Percentiles rank a stretch among this genome's conserved stretches.
phyloP scores from a whole-genome alignment of 2,888 invertebrate species.

The Hydroisotoma schaefferi region DNA sequence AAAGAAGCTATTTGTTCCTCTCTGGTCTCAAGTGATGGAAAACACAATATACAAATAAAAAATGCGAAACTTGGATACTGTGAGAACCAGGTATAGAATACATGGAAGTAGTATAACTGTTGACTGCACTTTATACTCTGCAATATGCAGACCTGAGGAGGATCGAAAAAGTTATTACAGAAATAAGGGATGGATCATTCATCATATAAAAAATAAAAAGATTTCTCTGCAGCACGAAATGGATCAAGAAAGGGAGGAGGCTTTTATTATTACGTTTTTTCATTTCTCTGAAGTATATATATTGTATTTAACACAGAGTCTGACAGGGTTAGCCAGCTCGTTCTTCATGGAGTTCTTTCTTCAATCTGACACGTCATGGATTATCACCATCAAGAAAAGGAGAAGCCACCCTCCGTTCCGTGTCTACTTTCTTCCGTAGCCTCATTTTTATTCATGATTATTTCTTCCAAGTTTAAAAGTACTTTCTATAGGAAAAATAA shows the following conservation, averaged over 20 bases:
- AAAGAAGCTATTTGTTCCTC: neutral
- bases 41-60: no score
- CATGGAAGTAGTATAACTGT: no score
- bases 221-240: constrained; percentile 1
- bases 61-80: no score
- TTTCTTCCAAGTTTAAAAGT: neutral
- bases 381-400: constrained; percentile 14
- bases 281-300: neutral
- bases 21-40: no score
- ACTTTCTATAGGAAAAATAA: no score
- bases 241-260: neutral
- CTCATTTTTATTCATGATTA: constrained; percentile 16
- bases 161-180: neutral
- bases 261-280: neutral
- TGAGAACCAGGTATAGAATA: no score
- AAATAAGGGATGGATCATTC: constrained; percentile 16
- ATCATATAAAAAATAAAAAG: constrained; percentile 28
- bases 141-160: no score
- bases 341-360: constrained; percentile 12
- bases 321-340: neutral
- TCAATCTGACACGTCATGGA: constrained; percentile 21
- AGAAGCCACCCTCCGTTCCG: constrained; percentile 1
- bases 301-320: no score
- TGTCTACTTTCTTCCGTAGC: constrained; percentile 8
- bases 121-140: no score